Evolutionary conservation across 2,113 vertebrate genomes (phyloP), one percentile per base, ranked within the genome.

Genomic region (Aspiorhynchus laticeps): DNA sequence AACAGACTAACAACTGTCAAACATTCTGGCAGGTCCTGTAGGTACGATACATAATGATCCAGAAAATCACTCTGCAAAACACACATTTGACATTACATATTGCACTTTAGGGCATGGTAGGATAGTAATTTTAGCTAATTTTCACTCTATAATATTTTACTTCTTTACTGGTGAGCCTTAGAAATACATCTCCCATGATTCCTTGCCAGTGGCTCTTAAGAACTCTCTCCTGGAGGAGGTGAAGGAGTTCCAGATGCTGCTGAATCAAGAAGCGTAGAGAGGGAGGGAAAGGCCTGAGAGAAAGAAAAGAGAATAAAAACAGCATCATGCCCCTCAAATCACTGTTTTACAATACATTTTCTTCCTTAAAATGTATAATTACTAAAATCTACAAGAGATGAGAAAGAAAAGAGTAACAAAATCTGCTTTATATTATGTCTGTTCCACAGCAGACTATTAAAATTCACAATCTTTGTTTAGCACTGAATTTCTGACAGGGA

Each of bases 181-280:
- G 96, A 89, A 99, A 99, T 90, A 99, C 95, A 91, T 99, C 98
- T 91, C 98, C 98, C 90, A 99, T 96, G 91, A 99, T 97, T 91
- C 97, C 96, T 94, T 98, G 97, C 91, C 97, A 96, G 88, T 98
- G 97, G 95, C 96, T 96, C 91, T 96, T 97, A 53, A 98, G 93
- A 77, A 99, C 96, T 71, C 98, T 94, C 61, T 99, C 97, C 92
- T 99, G 98, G 5, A 99, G 96, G 8, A 96, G 95, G 0, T 98
- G 97, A 69, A 99, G 96, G 74, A 99, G 95, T 90, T 99, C 97
- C 10, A 98, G 93, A 0, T 99, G 98, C 93, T 98, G 97, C 95
- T 99, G 98, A 90, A 98, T 98, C 88, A 99, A 93, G 91, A 98
- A 98, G 75, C 97, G 93, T 90, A 99, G 91, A n/a, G 96, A 97